Evolutionary conservation across 2,888 invertebrate species (phyloP).

Genomic region (Aphodius sticticus): DNA sequence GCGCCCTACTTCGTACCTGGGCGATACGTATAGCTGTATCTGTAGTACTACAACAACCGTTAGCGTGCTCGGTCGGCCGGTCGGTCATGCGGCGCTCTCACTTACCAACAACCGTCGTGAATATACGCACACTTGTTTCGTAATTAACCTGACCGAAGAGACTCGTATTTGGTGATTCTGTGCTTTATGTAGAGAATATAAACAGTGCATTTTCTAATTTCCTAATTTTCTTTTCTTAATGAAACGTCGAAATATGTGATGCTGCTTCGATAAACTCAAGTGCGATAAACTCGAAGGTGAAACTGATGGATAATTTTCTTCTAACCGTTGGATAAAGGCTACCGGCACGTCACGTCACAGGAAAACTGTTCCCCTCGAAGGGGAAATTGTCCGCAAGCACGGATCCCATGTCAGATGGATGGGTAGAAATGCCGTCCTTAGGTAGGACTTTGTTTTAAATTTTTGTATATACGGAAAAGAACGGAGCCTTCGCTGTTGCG

Average conservation of each 20-base stretch:
- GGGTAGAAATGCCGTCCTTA: slow-evolving; percentile 58
- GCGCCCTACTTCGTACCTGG: slow-evolving; percentile 61
- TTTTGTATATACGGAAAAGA: not conserved
- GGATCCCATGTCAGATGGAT: slow-evolving; percentile 48
- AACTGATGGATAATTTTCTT: not conserved
- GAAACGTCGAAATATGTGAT: not conserved
- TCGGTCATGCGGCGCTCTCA: slow-evolving; percentile 47
- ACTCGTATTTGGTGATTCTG: no score
- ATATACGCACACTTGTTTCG: slow-evolving; percentile 27
- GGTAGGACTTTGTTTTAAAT: slow-evolving; percentile 49
- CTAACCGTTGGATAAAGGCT: not conserved
- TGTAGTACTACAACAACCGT: slow-evolving; percentile 62
- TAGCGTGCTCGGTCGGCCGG: slow-evolving; percentile 51
- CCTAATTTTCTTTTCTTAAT: not conserved
- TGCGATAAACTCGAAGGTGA: not conserved
- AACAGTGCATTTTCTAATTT: no score
- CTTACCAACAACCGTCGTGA: slow-evolving; percentile 39
- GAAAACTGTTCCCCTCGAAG: slow-evolving; percentile 30
- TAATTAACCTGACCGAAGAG: not conserved
- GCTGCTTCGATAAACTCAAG: no score
- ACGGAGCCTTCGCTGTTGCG: not conserved
- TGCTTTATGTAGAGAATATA: no score
- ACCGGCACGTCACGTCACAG: not conserved
- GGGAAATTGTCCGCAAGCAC: not conserved
- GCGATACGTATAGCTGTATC: slow-evolving; percentile 57